Evolutionary conservation across 92 coral and sea anemone species (phyloP).

Genomic region (Heteractis magnifica): DNA sequence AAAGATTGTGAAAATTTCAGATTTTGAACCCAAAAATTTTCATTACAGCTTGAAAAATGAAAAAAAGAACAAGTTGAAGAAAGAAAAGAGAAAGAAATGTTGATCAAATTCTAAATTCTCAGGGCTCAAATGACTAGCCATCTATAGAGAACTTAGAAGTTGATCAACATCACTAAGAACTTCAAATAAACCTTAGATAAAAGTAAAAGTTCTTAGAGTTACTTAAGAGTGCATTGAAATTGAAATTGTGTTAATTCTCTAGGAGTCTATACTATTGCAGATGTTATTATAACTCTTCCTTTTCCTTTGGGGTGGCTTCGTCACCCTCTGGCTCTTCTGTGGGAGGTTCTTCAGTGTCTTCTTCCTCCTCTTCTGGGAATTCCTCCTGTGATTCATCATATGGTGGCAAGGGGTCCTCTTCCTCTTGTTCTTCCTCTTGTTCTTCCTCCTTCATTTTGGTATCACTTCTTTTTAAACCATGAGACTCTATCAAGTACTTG

Average conservation of each 20-base stretch:
- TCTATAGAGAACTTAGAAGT: background rate
- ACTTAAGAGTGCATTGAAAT: background rate
- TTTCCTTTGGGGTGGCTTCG: conserved; percentile 22
- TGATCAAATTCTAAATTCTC: background rate
- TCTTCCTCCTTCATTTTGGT: conserved; percentile 64
- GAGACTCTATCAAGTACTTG: conserved; percentile 63
- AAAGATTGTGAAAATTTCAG: conserved; percentile 2
- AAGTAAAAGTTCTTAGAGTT: background rate
- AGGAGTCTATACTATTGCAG: background rate
- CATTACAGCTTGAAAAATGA: background rate
- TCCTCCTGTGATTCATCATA: conserved; percentile 46
- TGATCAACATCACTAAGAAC: background rate
- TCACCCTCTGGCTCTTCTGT: conserved; percentile 22
- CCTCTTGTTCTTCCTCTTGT: conserved; percentile 59
- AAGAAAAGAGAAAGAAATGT: background rate
- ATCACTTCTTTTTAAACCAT: conserved; percentile 64
- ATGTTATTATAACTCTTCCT: conserved; percentile 17
- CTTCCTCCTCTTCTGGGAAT: conserved; percentile 48
- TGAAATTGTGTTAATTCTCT: background rate
- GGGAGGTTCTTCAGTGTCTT: conserved; percentile 32
- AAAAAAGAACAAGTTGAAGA: background rate
- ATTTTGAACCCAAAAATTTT: background rate
- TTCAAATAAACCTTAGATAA: background rate
- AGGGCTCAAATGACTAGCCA: background rate
- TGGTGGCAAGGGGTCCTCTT: conserved; percentile 51